These are phyloP conservation scores for Stenopsyche tienmushanensis DNA, from an alignment of 1,140 invertebrate species.

Conservation along the genomic window DNA sequence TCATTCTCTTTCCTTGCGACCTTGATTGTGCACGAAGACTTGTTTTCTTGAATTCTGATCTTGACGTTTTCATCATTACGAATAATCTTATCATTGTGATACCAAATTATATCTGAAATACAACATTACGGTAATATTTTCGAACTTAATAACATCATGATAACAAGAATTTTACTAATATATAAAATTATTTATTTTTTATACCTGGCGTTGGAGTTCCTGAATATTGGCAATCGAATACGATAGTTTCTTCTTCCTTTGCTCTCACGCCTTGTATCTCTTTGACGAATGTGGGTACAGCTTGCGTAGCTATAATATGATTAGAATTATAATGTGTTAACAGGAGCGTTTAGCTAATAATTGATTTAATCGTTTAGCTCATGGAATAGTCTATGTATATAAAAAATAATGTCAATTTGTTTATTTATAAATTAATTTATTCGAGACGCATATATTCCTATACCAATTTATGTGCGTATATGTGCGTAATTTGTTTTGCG, in stretches of 20 bases:
- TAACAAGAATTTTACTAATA: neutral
- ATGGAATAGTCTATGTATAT: no score
- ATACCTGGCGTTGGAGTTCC: slow-evolving; percentile 84
- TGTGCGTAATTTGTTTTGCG: neutral
- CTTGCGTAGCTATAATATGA: slow-evolving; percentile 68
- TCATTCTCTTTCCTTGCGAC: slow-evolving; percentile 69
- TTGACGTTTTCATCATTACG: slow-evolving; percentile 69
- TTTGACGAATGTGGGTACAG: slow-evolving; percentile 77
- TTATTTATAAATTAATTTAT: no score
- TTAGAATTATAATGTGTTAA: slow-evolving; percentile 4
- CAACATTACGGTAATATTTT: no score
- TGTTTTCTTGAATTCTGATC: slow-evolving; percentile 72
- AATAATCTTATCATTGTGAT: slow-evolving; percentile 80
- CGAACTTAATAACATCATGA: no score
- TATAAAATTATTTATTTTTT: neutral
- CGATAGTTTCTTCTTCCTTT: slow-evolving; percentile 70
- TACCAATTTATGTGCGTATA: neutral
- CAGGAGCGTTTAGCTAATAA: no score
- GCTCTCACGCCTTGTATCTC: slow-evolving; percentile 75
- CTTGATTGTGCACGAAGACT: slow-evolving; percentile 70
- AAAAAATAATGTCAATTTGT: no score
- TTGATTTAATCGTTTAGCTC: slow-evolving; percentile 16
- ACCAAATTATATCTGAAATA: slow-evolving; percentile 81
- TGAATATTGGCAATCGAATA: slow-evolving; percentile 75
- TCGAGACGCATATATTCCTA: no score